A percentile compares a stretch with the other conserved stretches of the same genome.
phyloP scores from a whole-genome alignment of 2,888 invertebrate species.

The Meiosimyza platycephala region DNA sequence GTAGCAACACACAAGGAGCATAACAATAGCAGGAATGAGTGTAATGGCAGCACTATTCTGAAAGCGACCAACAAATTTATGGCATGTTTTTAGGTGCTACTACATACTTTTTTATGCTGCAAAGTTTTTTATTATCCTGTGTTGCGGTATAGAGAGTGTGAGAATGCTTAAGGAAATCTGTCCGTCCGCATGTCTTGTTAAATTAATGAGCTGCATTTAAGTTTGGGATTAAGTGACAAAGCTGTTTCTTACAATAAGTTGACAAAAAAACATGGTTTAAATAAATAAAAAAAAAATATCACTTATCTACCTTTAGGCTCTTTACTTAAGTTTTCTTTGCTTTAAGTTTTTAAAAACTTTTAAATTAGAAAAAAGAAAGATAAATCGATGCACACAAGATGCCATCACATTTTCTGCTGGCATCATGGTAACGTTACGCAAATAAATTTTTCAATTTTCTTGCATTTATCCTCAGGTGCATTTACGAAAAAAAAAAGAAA shows the following conservation, averaged over 20 bases:
- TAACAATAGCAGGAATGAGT: not conserved
- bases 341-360: too few relatives aligned
- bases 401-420: too few relatives aligned
- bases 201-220: constrained; percentile 25
- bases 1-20: not conserved
- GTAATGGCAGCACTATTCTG: not conserved
- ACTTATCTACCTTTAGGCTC: too few relatives aligned
- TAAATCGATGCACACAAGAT: too few relatives aligned
- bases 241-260: not conserved
- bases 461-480: too few relatives aligned
- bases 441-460: too few relatives aligned
- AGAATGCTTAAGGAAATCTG: not conserved
- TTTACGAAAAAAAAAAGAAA: too few relatives aligned
- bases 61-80: constrained; percentile 27
- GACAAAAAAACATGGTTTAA: too few relatives aligned
- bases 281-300: too few relatives aligned
- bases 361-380: too few relatives aligned
- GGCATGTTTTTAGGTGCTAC: constrained; percentile 1
- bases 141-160: not conserved
- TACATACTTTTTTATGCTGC: not conserved
- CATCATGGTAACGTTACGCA: too few relatives aligned
- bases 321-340: too few relatives aligned
- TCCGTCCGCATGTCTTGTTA: not conserved
- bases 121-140: not conserved
- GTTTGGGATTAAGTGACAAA: constrained; percentile 9